Conservation (phyloP, 2,888 invertebrate species). For the Siphonodentalium dalli region DNA sequence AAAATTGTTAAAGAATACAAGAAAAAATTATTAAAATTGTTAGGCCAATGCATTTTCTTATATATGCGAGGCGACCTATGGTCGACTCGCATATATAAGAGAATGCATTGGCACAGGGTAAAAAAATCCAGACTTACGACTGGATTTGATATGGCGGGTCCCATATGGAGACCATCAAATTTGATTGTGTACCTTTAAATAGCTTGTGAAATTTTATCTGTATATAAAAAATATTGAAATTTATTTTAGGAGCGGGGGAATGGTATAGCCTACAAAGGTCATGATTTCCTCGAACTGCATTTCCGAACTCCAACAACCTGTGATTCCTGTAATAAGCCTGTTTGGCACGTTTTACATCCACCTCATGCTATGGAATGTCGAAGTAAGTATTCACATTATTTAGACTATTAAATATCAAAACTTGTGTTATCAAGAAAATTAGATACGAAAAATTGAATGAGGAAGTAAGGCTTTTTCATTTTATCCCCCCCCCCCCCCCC, state of each 20-base stretch:
- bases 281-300: slow-evolving; percentile 94
- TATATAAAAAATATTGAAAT: not conserved
- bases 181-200: too few species aligned
- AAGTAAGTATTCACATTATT: slow-evolving; percentile 71
- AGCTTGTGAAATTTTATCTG: not conserved
- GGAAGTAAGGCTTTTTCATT: not conserved
- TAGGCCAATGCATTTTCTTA: too few species aligned
- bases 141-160: too few species aligned
- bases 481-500: too few species aligned
- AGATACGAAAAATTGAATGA: not conserved
- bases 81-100: too few species aligned
- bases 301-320: slow-evolving; percentile 98
- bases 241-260: slow-evolving; percentile 66
- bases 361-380: slow-evolving; percentile 97
- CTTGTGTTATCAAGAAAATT: not conserved
- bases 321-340: slow-evolving; percentile 94
- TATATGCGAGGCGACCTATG: too few species aligned
- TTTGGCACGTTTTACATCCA: slow-evolving; percentile 98
- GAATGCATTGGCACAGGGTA: too few species aligned
- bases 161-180: too few species aligned
- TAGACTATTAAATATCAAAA: not conserved
- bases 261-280: slow-evolving; percentile 81
- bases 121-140: too few species aligned
- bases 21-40: too few species aligned
- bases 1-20: too few species aligned